phyloP scores from a whole-genome alignment of 2,888 invertebrate genomes.

The Eristalis pertinax region DNA sequence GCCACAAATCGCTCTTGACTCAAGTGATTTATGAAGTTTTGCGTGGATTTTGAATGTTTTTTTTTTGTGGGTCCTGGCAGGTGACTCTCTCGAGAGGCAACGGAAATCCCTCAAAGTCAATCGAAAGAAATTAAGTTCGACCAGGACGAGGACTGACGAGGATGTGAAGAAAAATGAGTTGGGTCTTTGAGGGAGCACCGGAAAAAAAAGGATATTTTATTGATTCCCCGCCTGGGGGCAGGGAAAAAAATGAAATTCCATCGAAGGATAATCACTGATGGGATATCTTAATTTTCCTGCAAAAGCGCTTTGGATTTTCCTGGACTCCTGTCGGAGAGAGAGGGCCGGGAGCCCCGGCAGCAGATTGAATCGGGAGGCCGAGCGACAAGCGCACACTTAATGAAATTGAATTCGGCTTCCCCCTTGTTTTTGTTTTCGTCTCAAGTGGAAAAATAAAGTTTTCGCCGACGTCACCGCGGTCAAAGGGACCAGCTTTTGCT shows the following conservation, averaged over 20 bases:
- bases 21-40: slow-evolving; percentile 44
- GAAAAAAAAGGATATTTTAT: slow-evolving; percentile 36
- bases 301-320: slow-evolving; percentile 12
- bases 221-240: slow-evolving; percentile 13
- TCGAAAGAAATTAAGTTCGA: neutral
- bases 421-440: neutral
- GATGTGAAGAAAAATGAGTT: slow-evolving; percentile 11
- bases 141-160: neutral
- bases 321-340: too few species aligned
- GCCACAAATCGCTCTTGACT: neutral
- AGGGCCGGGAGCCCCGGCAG: neutral
- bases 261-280: slow-evolving; percentile 38
- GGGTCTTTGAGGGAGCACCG: neutral
- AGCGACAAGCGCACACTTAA: slow-evolving; percentile 25
- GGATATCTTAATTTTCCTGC: slow-evolving; percentile 40
- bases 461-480: neutral
- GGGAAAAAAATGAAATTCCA: slow-evolving; percentile 32
- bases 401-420: slow-evolving; percentile 11
- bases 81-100: neutral
- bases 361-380: neutral
- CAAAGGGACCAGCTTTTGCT: neutral
- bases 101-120: neutral
- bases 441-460: neutral
- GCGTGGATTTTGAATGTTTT: slow-evolving; percentile 30
- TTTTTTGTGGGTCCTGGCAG: neutral